Conservation (phyloP, 2,888 invertebrate genomes). For the Globia sparganii region DNA sequence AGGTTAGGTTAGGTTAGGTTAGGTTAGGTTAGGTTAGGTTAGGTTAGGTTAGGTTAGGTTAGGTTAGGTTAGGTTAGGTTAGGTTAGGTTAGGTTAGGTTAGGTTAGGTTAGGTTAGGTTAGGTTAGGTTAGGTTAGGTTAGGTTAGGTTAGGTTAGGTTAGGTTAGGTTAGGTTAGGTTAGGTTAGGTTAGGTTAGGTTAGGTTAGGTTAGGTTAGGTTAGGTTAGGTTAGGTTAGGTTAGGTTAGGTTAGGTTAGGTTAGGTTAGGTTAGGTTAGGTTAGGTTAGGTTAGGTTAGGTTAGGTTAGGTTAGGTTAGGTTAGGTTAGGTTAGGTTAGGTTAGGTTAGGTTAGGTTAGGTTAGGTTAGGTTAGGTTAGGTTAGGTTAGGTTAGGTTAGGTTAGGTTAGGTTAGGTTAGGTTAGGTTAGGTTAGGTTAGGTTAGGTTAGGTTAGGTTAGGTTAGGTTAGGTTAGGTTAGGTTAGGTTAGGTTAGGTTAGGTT, state of each 20-base stretch:
- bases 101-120: slow-evolving; percentile 44
- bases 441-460: slow-evolving; percentile 42
- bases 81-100: slow-evolving; percentile 19
- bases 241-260: no score
- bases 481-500: slow-evolving; percentile 50
- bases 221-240: no score
- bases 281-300: no score
- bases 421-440: no score
- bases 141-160: no score
- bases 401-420: no score
- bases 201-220: slow-evolving; percentile 47
- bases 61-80: slow-evolving; percentile 56
- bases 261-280: no score
- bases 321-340: no score
- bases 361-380: background rate
- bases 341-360: no score
- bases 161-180: no score
- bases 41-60: slow-evolving; percentile 55
- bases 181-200: slow-evolving; percentile 43
- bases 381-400: slow-evolving; percentile 23
- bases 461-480: slow-evolving; percentile 51
- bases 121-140: slow-evolving; percentile 49
- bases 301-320: no score
- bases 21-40: slow-evolving; percentile 10
- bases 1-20: background rate